Percentiles rank a stretch among this genome's conserved stretches.
Evolutionary conservation across 2,113 vertebrate species (phyloP).

Genomic region (Elaphurus davidianus): DNA sequence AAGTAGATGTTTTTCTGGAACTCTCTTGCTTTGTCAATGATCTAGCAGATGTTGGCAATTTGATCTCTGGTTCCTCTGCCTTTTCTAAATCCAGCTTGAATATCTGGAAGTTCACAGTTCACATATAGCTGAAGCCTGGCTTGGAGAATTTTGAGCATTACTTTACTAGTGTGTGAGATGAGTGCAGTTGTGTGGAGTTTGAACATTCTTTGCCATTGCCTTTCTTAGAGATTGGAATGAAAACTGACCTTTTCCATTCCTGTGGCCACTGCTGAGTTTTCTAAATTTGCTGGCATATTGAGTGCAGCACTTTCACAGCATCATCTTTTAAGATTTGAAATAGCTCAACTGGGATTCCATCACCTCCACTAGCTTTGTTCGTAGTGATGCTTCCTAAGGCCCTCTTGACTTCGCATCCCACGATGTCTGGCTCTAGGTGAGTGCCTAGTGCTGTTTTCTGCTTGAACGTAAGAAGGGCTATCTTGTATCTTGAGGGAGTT

Average conservation of each 20-base stretch:
- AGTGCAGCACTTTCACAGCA: neutral
- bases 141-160: neutral
- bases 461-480: neutral
- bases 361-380: neutral
- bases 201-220: neutral
- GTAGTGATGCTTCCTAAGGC: neutral
- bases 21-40: neutral
- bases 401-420: neutral
- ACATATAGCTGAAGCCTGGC: neutral
- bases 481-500: neutral
- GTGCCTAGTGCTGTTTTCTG: neutral
- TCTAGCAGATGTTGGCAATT: accelerated
- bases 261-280: neutral
- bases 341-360: neutral
- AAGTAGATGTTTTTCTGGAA: neutral
- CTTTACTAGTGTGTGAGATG: neutral
- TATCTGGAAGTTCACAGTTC: neutral
- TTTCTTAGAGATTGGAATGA: neutral
- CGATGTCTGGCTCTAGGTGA: neutral
- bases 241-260: neutral
- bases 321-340: neutral
- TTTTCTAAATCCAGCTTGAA: neutral
- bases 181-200: neutral
- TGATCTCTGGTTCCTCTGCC: neutral
- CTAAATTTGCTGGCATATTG: neutral